Evolutionary conservation across 2,113 vertebrate genomes (phyloP).

Genomic region (Dryoscopus gambensis): DNA sequence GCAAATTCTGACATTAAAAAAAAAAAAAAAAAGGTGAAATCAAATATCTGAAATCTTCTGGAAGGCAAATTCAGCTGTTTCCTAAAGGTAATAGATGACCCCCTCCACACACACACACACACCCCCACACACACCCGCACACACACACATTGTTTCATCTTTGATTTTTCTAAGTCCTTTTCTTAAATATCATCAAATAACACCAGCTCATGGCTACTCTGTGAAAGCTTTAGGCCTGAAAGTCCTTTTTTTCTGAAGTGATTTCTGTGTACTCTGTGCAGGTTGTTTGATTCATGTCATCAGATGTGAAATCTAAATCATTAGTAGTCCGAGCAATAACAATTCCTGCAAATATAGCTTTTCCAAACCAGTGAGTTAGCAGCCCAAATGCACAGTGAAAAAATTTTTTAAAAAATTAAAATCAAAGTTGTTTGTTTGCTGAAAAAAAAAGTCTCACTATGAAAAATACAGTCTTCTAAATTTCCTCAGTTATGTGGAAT

Average conservation of each 20-base stretch:
- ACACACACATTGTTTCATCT: background rate
- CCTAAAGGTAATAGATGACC: background rate
- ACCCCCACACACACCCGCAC: no score
- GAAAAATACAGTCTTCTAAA: background rate
- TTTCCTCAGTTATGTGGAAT: background rate
- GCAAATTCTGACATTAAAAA: background rate
- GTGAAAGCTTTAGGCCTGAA: background rate
- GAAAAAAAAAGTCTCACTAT: background rate
- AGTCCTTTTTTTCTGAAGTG: background rate
- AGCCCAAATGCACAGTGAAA: background rate
- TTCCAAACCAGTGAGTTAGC: background rate
- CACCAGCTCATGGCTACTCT: background rate
- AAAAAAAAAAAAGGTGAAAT: background rate
- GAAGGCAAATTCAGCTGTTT: background rate
- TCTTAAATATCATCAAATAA: background rate
- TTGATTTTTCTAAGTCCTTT: background rate
- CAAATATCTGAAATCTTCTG: background rate
- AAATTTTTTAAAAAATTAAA: background rate
- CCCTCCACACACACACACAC: background rate
- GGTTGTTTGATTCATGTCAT: background rate
- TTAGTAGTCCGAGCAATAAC: background rate
- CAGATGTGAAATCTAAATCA: background rate
- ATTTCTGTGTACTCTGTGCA: background rate
- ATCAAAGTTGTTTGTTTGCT: background rate
- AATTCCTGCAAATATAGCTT: background rate